Conservation (phyloP, 2,888 invertebrate genomes). For the Plebejus anna region DNA sequence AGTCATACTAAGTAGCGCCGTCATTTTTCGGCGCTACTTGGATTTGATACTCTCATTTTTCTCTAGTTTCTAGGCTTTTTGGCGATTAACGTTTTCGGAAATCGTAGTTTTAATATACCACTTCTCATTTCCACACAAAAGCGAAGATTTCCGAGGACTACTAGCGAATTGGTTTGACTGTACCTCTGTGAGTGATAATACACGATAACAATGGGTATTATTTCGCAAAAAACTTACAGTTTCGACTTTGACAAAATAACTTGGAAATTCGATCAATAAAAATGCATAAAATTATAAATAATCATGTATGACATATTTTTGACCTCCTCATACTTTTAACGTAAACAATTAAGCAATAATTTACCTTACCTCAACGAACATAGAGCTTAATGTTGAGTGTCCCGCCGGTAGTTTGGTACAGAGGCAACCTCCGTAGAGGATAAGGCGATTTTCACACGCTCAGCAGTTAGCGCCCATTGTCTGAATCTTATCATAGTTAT, state of each 20-base stretch:
- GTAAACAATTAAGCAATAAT: not conserved
- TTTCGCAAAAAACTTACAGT: not conserved
- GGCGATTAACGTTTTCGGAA: not conserved
- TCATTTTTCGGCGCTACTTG: slow-evolving; percentile 2
- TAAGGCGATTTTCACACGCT: slow-evolving; percentile 27
- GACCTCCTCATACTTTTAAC: not conserved
- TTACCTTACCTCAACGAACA: not conserved
- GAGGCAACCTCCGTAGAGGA: slow-evolving; percentile 9
- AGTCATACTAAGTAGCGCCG: not conserved
- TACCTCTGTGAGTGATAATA: not conserved
- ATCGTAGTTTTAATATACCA: no score
- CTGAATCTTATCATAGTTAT: slow-evolving; percentile 13
- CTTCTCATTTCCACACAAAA: no score
- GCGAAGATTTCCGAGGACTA: no score
- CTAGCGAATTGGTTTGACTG: not conserved
- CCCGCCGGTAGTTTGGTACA: not conserved
- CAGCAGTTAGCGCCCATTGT: not conserved
- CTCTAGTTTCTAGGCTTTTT: not conserved
- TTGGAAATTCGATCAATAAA: not conserved
- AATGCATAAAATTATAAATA: not conserved
- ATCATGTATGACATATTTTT: not conserved
- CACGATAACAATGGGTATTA: not conserved
- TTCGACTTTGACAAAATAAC: not conserved
- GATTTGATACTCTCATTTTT: not conserved
- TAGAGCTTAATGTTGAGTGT: slow-evolving; percentile 6